Percentiles rank a stretch among this genome's conserved stretches.
These are phyloP conservation scores for Cichladusa arquata DNA, from an alignment of 2,113 vertebrate species.

Conservation along the genomic window DNA sequence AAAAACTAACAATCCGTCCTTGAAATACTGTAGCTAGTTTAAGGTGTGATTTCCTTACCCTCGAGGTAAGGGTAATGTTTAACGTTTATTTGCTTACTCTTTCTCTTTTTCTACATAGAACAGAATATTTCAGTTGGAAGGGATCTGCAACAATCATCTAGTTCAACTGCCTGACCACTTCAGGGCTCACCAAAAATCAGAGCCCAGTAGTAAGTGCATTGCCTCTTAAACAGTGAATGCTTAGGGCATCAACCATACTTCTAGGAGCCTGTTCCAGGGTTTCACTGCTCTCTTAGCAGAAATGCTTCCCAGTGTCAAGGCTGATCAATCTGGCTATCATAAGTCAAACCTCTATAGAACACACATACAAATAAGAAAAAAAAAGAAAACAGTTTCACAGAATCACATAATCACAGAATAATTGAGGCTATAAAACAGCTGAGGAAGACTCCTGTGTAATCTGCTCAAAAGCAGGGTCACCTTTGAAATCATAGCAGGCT, in stretches of 20 bases:
- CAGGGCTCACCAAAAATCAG: neutral
- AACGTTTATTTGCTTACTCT: neutral
- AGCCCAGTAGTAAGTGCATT: neutral
- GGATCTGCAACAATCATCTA: neutral
- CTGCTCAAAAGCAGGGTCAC: neutral
- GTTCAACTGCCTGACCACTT: neutral
- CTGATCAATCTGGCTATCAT: neutral
- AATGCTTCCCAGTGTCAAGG: neutral
- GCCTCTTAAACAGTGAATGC: neutral
- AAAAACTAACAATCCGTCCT: neutral
- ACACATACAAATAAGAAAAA: neutral
- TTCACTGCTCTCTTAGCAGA: neutral
- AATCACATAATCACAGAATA: neutral
- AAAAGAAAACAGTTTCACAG: fast-evolving
- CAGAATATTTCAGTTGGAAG: neutral
- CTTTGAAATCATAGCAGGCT: neutral
- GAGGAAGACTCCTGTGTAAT: neutral
- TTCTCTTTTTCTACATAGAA: neutral
- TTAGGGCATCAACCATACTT: neutral
- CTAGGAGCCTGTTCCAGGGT: neutral
- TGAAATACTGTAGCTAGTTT: neutral
- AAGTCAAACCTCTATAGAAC: neutral
- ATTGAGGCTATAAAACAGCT: neutral
- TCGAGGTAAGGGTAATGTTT: neutral
- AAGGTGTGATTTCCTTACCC: neutral